Evolutionary conservation across 2,797 vertebrate genomes (phyloP), one percentile per base, ranked within the genome.

Genomic region (Anolis apletophallus): DNA sequence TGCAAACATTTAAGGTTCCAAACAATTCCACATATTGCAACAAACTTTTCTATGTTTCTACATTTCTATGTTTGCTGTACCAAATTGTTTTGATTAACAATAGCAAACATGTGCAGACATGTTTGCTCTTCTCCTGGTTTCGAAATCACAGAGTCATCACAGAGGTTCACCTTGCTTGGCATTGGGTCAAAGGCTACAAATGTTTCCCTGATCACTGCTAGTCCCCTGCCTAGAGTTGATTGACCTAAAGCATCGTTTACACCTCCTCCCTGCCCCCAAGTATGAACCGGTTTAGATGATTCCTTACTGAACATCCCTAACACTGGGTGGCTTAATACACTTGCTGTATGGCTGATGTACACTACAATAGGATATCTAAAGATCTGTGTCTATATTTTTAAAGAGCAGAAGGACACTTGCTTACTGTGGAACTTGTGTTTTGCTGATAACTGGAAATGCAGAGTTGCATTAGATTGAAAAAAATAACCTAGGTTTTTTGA

Each of bases 11-110:
- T 32, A 64, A 29, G 74, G 67, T 64, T 40, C 83, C 85, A 29
- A 64, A 19, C 88, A 12, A 19, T 29, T 85, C 81, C 9, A 52
- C 0, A 2, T 83, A 80, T 34, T 88, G 85, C 89, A 69, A 57
- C 61, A 75, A 55, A 64, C 36, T 61, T 40, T 40, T 40, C 40
- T 40, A 40, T 40, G 40, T 40, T 40, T 40, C 40, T 34, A 13
- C 29, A 26, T 34, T 26, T 14, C 46, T 13, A 16, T 9, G 13
- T 50, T 34, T 76, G 13, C 52, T 55, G n/a, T 50, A 71, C 17
- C 59, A 69, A 23, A 86, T 40, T 67, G 14, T 4, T 23, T 72
- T 14, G 57, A 8, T 14, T 9, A 67, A 21, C n/a, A 64, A 13
- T 26, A 26, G 29, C 40, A 34, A 50, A 83, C 54, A 52, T 59